Evolutionary conservation across 1,140 invertebrate species (phyloP).

Genomic region (Ips nitidus): DNA sequence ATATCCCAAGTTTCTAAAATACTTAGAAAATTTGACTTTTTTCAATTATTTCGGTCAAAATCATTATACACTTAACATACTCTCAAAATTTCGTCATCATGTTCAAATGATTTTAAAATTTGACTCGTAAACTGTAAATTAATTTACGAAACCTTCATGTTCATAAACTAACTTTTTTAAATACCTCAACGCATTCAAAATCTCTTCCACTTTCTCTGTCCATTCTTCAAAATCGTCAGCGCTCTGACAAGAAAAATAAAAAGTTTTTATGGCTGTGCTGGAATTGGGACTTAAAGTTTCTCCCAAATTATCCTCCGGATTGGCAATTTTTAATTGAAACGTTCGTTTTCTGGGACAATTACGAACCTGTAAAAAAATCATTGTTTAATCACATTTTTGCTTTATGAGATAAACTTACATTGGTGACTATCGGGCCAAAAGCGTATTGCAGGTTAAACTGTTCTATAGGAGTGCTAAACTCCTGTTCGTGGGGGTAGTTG

Average conservation of each 20-base stretch:
- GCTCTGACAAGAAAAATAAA: constrained; percentile 8
- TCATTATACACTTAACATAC: too few species aligned
- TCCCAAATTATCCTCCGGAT: constrained; percentile 1
- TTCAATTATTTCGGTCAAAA: too few species aligned
- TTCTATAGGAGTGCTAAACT: constrained; percentile 14
- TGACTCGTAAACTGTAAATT: not conserved
- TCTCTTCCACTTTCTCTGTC: constrained; percentile 20
- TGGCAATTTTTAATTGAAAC: constrained; percentile 26
- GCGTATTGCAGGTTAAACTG: constrained; percentile 30
- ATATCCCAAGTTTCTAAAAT: too few species aligned
- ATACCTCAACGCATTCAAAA: not conserved
- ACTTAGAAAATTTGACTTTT: too few species aligned
- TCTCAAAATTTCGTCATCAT: too few species aligned
- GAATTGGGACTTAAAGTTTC: not conserved
- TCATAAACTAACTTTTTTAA: constrained; percentile 21
- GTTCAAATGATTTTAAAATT: too few species aligned
- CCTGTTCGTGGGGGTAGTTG: constrained; percentile 28
- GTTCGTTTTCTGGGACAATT: constrained; percentile 21
- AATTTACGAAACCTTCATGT: not conserved
- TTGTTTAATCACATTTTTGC: not conserved
- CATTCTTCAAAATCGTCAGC: constrained; percentile 3
- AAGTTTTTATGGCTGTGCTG: constrained; percentile 16
- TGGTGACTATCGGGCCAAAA: constrained; percentile 17
- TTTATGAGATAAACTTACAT: not conserved
- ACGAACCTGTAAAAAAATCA: constrained; percentile 5